phyloP scores from a whole-genome alignment of 2,113 vertebrate genomes.

The Chaetorhynchus papuensis region DNA sequence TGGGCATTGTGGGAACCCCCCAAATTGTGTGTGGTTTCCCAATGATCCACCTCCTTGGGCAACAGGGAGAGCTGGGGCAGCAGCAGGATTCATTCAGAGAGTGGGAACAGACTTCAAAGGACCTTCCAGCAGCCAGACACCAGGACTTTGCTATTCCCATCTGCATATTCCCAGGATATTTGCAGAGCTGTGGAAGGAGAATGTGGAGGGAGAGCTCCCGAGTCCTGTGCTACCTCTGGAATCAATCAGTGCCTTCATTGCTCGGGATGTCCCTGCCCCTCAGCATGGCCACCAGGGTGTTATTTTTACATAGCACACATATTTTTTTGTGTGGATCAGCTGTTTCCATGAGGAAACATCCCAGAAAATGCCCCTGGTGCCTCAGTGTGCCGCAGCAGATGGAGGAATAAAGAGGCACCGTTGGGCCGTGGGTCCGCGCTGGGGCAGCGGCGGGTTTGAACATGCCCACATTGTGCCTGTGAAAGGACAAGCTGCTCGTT shows the following conservation, averaged over 20 bases:
- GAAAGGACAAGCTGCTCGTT: conserved; percentile 44
- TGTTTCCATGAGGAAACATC: neutral
- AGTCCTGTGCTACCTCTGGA: neutral
- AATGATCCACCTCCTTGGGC: neutral
- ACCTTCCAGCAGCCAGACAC: neutral
- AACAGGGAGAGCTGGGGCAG: neutral
- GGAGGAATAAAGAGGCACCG: neutral
- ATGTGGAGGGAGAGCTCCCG: neutral
- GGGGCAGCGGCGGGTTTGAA: neutral
- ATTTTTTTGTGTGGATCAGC: neutral
- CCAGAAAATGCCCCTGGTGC: neutral
- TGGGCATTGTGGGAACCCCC: neutral
- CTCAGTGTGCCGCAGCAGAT: neutral
- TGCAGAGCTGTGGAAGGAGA: neutral
- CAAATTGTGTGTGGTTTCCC: neutral
- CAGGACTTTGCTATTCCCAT: neutral
- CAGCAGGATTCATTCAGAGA: neutral
- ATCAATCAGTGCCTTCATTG: fast-evolving
- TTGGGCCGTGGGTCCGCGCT: neutral
- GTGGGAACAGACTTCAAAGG: neutral
- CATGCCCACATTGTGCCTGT: conserved; percentile 3
- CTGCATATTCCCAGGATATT: neutral
- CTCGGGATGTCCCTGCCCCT: neutral
- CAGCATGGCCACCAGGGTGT: neutral
- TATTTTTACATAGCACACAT: neutral